Conservation (phyloP, 1,140 invertebrate genomes). For the Lepidurus couesii region DNA sequence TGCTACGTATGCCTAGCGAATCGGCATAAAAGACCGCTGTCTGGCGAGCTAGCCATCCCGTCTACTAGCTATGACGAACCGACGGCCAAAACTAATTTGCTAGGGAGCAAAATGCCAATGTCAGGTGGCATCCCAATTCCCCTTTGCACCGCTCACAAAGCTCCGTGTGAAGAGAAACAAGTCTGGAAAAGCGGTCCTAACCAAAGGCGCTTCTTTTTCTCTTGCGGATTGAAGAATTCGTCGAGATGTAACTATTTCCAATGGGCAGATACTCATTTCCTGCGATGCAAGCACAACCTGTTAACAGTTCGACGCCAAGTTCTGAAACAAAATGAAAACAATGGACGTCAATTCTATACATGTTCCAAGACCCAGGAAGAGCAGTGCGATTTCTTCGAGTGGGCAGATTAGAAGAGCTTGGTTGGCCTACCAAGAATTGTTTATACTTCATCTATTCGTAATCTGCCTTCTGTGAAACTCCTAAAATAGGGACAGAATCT, state of each 20-base stretch:
- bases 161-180: not conserved
- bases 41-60: not conserved
- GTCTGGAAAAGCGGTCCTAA: not conserved
- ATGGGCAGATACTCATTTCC: conserved; percentile 42
- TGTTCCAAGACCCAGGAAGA: conserved; percentile 40
- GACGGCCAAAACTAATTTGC: not conserved
- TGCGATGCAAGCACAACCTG: conserved; percentile 41
- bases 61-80: not conserved
- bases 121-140: not conserved
- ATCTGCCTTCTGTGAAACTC: not conserved
- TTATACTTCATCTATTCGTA: conserved; percentile 4
- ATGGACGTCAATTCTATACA: conserved; percentile 41
- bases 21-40: not conserved
- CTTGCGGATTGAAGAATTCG: not conserved
- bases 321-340: conserved; percentile 41
- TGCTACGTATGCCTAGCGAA: not conserved
- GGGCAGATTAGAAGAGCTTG: conserved; percentile 36
- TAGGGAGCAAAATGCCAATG: not conserved
- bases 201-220: not conserved
- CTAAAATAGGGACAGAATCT: not conserved
- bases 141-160: not conserved
- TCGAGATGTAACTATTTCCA: conserved; percentile 37
- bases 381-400: conserved; percentile 43
- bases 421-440: not conserved
- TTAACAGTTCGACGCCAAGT: conserved; percentile 40